A percentile compares a stretch with the other conserved stretches of the same genome.
phyloP scores from a whole-genome alignment of 2,113 vertebrate species.

The Romanogobio albipinnatus region DNA sequence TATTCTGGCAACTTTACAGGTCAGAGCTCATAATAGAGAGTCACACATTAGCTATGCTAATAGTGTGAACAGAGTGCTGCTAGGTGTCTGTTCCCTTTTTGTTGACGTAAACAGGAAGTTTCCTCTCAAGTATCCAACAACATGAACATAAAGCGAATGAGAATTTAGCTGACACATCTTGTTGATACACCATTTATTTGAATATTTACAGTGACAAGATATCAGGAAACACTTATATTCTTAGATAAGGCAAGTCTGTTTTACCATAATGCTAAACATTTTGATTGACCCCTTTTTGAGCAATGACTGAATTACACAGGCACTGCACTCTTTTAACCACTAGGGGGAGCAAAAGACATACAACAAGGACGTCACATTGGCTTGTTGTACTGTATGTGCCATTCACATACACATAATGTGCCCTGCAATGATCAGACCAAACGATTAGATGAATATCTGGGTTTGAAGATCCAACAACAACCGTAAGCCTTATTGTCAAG shows the following conservation, averaged over 20 bases:
- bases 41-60: not conserved
- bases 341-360: conserved; percentile 26
- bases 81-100: not conserved
- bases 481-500: not conserved
- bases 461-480: not conserved
- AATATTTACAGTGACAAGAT: not conserved
- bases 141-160: not conserved
- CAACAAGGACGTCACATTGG: not conserved
- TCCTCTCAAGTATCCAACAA: not conserved
- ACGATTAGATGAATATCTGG: conserved; percentile 5
- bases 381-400: no score
- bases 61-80: not conserved
- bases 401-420: not conserved
- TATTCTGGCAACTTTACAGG: no score
- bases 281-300: not conserved
- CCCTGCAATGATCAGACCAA: not conserved
- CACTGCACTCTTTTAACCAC: conserved; percentile 26
- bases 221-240: not conserved
- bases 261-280: not conserved
- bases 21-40: no score
- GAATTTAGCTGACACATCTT: not conserved
- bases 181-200: not conserved
- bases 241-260: not conserved
- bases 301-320: not conserved
- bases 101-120: not conserved